A percentile compares a stretch with the other conserved stretches of the same genome.
These are phyloP conservation scores for Drosophila nebulosa DNA, from an alignment of 1,140 invertebrate species.

Conservation along the genomic window DNA sequence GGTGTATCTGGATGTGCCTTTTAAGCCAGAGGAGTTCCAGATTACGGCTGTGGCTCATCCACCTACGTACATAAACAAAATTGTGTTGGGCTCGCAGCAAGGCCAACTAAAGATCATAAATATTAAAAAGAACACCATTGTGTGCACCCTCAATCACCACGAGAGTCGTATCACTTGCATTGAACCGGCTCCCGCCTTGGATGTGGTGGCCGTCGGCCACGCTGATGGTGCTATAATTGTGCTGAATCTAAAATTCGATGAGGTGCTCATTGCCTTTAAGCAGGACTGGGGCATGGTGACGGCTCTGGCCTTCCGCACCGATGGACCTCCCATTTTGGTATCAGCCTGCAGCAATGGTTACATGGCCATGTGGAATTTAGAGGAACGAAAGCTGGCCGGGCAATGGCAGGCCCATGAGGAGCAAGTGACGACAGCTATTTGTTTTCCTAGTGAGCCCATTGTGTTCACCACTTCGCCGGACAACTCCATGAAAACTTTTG, in stretches of 20 bases:
- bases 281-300: conserved; percentile 97
- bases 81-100: conserved; percentile 94
- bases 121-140: conserved; percentile 88
- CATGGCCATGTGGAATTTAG: conserved; percentile 96
- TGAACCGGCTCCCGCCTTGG: conserved; percentile 92
- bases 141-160: conserved; percentile 93
- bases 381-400: conserved; percentile 87
- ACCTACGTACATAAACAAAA: conserved; percentile 96
- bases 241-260: conserved; percentile 94
- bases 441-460: conserved; percentile 92
- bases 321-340: conserved; percentile 92
- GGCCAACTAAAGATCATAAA: conserved; percentile 96
- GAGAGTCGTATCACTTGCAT: conserved; percentile 86
- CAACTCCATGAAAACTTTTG: conserved; percentile 98
- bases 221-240: conserved; percentile 91
- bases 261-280: conserved; percentile 91
- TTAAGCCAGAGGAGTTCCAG: conserved; percentile 87
- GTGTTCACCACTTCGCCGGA: conserved; percentile 95
- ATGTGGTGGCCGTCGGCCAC: conserved; percentile 94
- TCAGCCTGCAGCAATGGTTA: conserved; percentile 90
- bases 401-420: conserved; percentile 86
- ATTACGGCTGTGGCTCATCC: conserved; percentile 93
- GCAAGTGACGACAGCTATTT: conserved; percentile 89
- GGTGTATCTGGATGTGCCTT: conserved; percentile 86
- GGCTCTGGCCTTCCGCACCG: conserved; percentile 92